A percentile compares a stretch with the other conserved stretches of the same genome.
phyloP scores from a whole-genome alignment of 2,888 invertebrate genomes.

The Microplitis deprimator region DNA sequence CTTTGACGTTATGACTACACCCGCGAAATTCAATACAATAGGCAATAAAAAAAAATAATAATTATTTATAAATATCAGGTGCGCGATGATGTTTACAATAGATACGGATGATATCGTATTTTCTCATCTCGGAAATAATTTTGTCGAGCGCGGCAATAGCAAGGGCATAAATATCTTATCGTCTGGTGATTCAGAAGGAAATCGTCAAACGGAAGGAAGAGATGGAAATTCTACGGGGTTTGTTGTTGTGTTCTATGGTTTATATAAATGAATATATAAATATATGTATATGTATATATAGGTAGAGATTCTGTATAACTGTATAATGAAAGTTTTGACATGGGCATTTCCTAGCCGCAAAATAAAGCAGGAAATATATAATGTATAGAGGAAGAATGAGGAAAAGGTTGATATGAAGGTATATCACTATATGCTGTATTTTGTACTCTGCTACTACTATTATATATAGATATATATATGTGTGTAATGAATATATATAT shows the following conservation, averaged over 20 bases:
- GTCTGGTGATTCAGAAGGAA: constrained; percentile 24
- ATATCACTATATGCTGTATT: constrained; percentile 6
- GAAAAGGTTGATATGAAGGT: constrained; percentile 3
- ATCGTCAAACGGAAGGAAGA: constrained; percentile 23
- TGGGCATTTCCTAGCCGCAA: constrained; percentile 39
- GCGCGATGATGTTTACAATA: background rate
- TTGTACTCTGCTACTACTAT: background rate
- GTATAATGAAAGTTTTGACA: constrained; percentile 38
- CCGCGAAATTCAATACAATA: background rate
- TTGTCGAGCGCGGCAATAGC: background rate
- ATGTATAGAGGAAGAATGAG: constrained; percentile 9
- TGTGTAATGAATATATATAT: constrained; percentile 12
- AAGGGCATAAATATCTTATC: constrained; percentile 28
- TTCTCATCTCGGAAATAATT: constrained; percentile 23
- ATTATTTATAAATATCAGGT: background rate
- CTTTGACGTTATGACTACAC: background rate
- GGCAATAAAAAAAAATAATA: background rate
- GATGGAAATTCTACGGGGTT: constrained; percentile 10
- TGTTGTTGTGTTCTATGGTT: background rate
- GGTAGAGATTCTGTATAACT: background rate
- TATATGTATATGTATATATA: background rate
- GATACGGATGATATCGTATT: background rate
- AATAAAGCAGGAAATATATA: constrained; percentile 31
- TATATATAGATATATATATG: constrained; percentile 14
- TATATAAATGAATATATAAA: constrained; percentile 4